Evolutionary conservation across 2,113 vertebrate genomes (phyloP).

Genomic region (Paralichthys olivaceus): DNA sequence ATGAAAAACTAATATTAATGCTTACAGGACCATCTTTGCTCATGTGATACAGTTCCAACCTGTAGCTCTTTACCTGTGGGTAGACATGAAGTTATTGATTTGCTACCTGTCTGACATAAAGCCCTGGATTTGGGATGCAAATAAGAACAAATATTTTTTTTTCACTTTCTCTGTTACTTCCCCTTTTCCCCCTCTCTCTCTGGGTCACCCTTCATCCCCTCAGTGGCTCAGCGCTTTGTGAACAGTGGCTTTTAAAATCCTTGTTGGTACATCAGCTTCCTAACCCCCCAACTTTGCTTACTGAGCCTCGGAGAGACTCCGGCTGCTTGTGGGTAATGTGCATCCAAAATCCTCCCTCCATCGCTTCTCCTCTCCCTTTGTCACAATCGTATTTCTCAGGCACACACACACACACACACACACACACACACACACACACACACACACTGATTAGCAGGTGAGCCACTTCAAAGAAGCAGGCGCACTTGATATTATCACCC

Average conservation of each 20-base stretch:
- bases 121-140: conserved; percentile 26
- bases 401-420: neutral
- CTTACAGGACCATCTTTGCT: neutral
- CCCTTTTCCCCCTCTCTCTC: conserved; percentile 1
- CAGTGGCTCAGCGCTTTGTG: conserved; percentile 43
- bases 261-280: conserved; percentile 66
- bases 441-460: conserved; percentile 32
- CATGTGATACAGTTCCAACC: neutral
- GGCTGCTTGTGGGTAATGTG: conserved; percentile 48
- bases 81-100: conserved; percentile 34
- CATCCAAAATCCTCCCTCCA: conserved; percentile 4
- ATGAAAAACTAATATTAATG: neutral
- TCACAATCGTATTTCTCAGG: conserved; percentile 9
- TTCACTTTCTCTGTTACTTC: neutral
- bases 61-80: too few species aligned
- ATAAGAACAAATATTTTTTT: conserved; percentile 31
- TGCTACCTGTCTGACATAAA: conserved; percentile 29
- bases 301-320: conserved; percentile 55
- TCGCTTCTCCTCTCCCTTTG: conserved; percentile 8
- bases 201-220: conserved; percentile 26
- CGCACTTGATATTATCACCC: conserved; percentile 53
- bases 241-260: conserved; percentile 61
- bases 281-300: conserved; percentile 63
- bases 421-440: neutral
- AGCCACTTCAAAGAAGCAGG: conserved; percentile 42